These are phyloP conservation scores for Centropyge bicolor DNA, from an alignment of 2,797 vertebrate species.

Conservation along the genomic window DNA sequence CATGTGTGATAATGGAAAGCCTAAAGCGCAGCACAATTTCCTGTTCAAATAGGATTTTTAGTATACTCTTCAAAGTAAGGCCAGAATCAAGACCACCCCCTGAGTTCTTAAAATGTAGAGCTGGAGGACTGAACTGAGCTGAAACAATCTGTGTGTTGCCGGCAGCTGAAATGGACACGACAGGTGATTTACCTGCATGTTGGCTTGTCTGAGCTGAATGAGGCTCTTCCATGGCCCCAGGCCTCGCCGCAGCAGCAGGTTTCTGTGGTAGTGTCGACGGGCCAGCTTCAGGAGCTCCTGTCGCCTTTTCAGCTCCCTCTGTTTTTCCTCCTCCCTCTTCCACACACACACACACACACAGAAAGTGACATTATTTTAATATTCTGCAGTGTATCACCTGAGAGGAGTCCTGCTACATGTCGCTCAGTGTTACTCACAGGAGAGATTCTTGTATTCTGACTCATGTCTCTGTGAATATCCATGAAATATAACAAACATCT, in stretches of 20 bases:
- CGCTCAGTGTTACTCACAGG: neutral
- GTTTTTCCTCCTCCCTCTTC: constrained; percentile 91
- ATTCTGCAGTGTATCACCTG: constrained; percentile 6
- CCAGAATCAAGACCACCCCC: neutral
- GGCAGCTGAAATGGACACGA: constrained; percentile 8
- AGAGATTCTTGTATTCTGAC: constrained; percentile 31
- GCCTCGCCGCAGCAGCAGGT: constrained; percentile 85
- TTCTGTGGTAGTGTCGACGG: constrained; percentile 84
- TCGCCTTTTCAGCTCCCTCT: constrained; percentile 83
- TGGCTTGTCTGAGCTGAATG: constrained; percentile 80
- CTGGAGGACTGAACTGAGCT: neutral
- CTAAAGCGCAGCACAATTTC: neutral
- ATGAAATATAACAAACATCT: constrained; percentile 46
- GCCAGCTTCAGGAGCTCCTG: constrained; percentile 85
- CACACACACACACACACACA: constrained; percentile 13
- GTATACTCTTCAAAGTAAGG: neutral
- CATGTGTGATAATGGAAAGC: constrained; percentile 23
- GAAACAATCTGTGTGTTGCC: neutral
- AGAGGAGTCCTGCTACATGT: neutral
- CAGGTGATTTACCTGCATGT: constrained; percentile 82
- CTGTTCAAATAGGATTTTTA: constrained; percentile 8
- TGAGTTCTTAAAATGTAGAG: neutral
- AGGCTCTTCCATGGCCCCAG: constrained; percentile 92
- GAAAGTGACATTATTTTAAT: neutral
- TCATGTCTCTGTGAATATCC: constrained; percentile 4